A percentile compares a stretch with the other conserved stretches of the same genome.
Evolutionary conservation across 2,888 invertebrate species (phyloP).

Genomic region (Ophonus ardosiacus): DNA sequence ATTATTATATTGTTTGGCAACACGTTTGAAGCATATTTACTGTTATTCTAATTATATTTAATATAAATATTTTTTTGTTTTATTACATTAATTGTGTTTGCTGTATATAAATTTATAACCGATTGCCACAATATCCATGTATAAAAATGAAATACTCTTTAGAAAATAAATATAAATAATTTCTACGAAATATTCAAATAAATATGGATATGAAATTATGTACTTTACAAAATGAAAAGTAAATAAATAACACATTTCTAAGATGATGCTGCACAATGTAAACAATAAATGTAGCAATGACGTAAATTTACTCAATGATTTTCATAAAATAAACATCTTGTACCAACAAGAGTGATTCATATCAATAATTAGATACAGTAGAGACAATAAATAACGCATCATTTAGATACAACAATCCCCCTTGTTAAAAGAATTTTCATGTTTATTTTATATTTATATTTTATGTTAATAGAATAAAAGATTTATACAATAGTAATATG

Average conservation of each 20-base stretch:
- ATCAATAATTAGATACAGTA: background rate
- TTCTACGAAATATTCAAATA: background rate
- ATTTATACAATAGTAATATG: background rate
- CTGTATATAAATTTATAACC: too few relatives aligned
- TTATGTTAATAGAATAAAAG: background rate
- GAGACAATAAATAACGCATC: background rate
- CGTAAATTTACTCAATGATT: background rate
- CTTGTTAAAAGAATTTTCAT: background rate
- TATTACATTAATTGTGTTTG: too few relatives aligned
- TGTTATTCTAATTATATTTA: too few relatives aligned
- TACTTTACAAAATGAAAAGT: background rate
- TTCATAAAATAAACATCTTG: background rate
- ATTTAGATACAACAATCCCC: background rate
- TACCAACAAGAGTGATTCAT: background rate
- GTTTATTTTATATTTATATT: background rate
- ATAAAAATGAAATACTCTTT: background rate
- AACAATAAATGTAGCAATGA: background rate
- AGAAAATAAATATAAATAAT: background rate
- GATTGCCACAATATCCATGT: too few relatives aligned
- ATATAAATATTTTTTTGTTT: too few relatives aligned
- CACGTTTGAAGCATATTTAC: too few relatives aligned
- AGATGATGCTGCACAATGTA: background rate
- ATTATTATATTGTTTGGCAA: too few relatives aligned
- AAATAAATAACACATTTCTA: background rate
- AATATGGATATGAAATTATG: background rate